Conservation (phyloP, 2,888 invertebrate genomes). For the Hybos culiciformis region DNA sequence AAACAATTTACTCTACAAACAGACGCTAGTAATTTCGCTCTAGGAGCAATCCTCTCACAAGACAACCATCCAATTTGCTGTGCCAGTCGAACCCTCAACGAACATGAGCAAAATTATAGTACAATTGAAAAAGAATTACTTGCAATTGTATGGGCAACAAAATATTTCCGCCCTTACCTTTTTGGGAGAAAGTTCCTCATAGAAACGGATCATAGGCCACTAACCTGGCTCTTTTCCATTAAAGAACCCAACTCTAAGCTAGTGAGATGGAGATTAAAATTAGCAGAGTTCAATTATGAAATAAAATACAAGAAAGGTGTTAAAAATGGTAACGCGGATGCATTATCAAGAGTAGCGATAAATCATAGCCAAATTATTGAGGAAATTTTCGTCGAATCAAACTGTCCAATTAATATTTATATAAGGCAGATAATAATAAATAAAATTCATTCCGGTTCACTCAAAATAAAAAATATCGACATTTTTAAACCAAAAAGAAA, state of each 20-base stretch:
- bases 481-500: slow-evolving; percentile 6
- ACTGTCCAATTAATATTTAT: slow-evolving; percentile 3
- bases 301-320: slow-evolving; percentile 16
- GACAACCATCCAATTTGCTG: slow-evolving; percentile 16
- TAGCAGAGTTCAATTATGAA: slow-evolving; percentile 21
- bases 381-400: not conserved
- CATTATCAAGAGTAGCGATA: slow-evolving; percentile 5
- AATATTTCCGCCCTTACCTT: no score
- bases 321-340: slow-evolving; percentile 10
- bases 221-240: slow-evolving; percentile 17
- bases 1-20: slow-evolving; percentile 20
- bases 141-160: no score
- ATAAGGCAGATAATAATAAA: slow-evolving; percentile 5
- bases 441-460: slow-evolving; percentile 10
- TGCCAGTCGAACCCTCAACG: not conserved
- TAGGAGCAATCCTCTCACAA: slow-evolving; percentile 20
- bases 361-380: not conserved
- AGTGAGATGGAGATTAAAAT: slow-evolving; percentile 19
- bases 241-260: slow-evolving; percentile 20
- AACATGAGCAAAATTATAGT: not conserved
- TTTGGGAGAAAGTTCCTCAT: slow-evolving; percentile 20
- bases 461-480: slow-evolving; percentile 7
- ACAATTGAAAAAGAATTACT: not conserved
- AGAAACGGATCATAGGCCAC: slow-evolving; percentile 22
- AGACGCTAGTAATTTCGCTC: slow-evolving; percentile 19